Percentiles rank a stretch among this genome's conserved stretches.
These are phyloP conservation scores for Phaenicophaeus curvirostris DNA, from an alignment of 2,797 vertebrate species.

Conservation along the genomic window DNA sequence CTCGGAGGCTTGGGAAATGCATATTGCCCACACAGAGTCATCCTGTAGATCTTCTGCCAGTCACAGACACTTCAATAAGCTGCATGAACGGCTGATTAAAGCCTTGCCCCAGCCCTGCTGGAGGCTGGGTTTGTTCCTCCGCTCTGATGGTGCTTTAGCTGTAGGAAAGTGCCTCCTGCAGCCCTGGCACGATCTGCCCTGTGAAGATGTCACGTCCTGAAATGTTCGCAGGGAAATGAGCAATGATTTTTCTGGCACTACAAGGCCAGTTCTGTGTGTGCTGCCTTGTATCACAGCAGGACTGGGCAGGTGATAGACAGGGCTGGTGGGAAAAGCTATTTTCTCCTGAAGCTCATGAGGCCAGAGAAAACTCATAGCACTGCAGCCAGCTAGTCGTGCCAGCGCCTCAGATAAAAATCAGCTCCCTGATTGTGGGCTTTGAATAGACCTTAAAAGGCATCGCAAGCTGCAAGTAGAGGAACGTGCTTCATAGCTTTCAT, in stretches of 20 bases:
- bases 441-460: background rate
- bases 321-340: constrained; percentile 24
- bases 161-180: background rate
- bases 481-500: background rate
- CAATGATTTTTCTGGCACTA: background rate
- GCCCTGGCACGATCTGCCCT: accelerated
- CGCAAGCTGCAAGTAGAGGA: background rate
- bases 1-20: background rate
- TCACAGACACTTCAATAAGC: background rate
- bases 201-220: background rate
- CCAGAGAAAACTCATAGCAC: background rate
- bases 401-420: background rate
- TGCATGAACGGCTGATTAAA: constrained; percentile 21
- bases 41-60: background rate
- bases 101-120: background rate
- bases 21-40: background rate
- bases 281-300: background rate
- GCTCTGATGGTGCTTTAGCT: background rate
- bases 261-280: background rate
- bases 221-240: background rate
- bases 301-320: background rate
- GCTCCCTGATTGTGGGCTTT: background rate
- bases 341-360: background rate
- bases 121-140: background rate
- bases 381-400: background rate